Evolutionary conservation across 2,797 vertebrate genomes (phyloP).

Genomic region (Mormyrus proboscirostris): DNA sequence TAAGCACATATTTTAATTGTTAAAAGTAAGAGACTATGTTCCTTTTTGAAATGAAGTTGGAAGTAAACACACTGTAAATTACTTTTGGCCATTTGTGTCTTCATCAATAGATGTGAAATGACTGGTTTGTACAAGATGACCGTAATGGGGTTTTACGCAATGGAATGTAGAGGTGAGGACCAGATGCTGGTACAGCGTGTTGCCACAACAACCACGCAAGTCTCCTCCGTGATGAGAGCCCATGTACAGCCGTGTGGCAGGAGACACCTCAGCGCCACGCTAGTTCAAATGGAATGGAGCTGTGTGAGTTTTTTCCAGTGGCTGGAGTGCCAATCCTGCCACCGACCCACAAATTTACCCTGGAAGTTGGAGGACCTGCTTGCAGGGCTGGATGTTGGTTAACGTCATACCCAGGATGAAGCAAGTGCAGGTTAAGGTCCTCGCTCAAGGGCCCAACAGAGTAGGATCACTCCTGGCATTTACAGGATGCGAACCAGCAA

Average conservation of each 20-base stretch:
- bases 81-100: conserved; percentile 12
- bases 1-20: conserved; percentile 94
- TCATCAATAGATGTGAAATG: not conserved
- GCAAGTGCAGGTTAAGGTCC: not conserved
- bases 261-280: not conserved
- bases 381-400: not conserved
- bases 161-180: not conserved
- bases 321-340: not conserved
- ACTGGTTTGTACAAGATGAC: not conserved
- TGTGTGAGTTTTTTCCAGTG: not conserved
- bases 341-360: not conserved
- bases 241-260: not conserved
- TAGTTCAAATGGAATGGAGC: not conserved
- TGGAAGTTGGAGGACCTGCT: not conserved
- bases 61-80: conserved; percentile 77
- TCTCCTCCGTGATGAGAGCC: not conserved
- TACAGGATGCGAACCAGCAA: not conserved
- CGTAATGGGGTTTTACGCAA: not conserved
- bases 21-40: conserved; percentile 72
- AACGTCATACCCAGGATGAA: not conserved
- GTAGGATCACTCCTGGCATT: not conserved
- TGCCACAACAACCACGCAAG: not conserved
- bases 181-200: not conserved
- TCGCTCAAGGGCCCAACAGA: not conserved
- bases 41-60: conserved; percentile 97